Evolutionary conservation across 2,888 invertebrate species (phyloP).

Genomic region (Eudasyphora cyanicolor): DNA sequence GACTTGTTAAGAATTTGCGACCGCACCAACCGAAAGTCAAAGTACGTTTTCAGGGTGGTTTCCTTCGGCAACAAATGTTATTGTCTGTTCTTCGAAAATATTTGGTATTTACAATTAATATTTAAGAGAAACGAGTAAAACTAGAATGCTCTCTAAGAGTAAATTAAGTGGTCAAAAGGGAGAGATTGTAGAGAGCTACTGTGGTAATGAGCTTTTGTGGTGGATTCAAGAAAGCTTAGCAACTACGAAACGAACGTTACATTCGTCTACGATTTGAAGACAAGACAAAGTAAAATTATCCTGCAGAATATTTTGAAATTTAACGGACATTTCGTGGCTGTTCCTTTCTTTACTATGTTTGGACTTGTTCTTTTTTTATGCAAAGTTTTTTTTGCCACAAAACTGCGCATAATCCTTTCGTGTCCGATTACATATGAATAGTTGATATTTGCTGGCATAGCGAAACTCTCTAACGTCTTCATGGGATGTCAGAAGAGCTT

Average conservation of each 20-base stretch:
- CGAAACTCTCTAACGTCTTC: no score
- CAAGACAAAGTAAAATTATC: no score
- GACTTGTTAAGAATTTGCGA: conserved; percentile 67
- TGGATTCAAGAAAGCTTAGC: neutral
- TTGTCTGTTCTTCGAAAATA: conserved; percentile 60
- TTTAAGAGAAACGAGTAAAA: conserved; percentile 32
- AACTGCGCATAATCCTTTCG: conserved; percentile 18
- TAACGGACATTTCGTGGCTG: neutral
- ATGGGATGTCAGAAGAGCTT: conserved; percentile 53
- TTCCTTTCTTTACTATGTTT: neutral
- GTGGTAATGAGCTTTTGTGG: conserved; percentile 4
- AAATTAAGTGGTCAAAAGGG: neutral
- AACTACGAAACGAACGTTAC: neutral
- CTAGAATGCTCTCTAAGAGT: no score
- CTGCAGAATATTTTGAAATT: neutral
- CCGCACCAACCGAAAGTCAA: conserved; percentile 78
- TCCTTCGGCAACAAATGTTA: conserved; percentile 68
- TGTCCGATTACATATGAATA: neutral
- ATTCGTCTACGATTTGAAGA: neutral
- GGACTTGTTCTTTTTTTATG: neutral
- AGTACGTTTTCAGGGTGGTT: conserved; percentile 77
- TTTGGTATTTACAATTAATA: conserved; percentile 16
- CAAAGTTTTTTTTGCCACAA: conserved; percentile 5
- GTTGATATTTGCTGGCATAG: conserved; percentile 33
- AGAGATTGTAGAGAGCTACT: neutral